Percentiles rank a stretch among this genome's conserved stretches.
These are phyloP conservation scores for Saturnia pavonia DNA, from an alignment of 2,888 invertebrate species.

Conservation along the genomic window DNA sequence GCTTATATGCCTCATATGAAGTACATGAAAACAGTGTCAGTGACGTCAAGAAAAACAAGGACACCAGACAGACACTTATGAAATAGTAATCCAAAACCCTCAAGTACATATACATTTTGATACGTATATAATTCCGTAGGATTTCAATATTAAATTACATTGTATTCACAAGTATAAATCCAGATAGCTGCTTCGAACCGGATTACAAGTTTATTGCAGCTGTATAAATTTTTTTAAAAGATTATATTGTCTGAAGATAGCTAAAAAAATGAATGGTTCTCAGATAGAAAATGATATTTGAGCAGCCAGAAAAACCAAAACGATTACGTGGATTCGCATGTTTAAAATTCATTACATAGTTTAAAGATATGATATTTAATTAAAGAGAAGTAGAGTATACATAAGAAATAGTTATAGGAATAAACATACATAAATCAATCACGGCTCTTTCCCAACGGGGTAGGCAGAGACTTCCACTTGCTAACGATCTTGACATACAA, in stretches of 20 bases:
- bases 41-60: not conserved
- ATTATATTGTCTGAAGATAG: conserved; percentile 1
- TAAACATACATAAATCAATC: too few relatives aligned
- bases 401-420: too few relatives aligned
- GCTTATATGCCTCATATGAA: too few relatives aligned
- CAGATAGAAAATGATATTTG: not conserved
- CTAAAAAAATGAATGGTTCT: not conserved
- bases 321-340: not conserved
- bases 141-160: not conserved
- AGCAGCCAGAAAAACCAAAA: not conserved
- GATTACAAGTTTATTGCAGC: not conserved
- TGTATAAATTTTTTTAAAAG: not conserved
- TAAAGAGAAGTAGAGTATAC: too few relatives aligned
- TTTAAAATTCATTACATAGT: not conserved
- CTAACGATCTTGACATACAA: too few relatives aligned
- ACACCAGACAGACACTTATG: not conserved
- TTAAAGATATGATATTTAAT: too few relatives aligned
- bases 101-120: not conserved
- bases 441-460: too few relatives aligned
- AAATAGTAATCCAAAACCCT: not conserved
- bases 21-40: not conserved
- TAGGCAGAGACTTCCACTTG: too few relatives aligned
- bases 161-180: conserved; percentile 2
- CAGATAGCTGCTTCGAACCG: not conserved
- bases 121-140: not conserved